Conservation (phyloP, 2,797 vertebrate genomes). For the Arctocebus calabarensis region DNA sequence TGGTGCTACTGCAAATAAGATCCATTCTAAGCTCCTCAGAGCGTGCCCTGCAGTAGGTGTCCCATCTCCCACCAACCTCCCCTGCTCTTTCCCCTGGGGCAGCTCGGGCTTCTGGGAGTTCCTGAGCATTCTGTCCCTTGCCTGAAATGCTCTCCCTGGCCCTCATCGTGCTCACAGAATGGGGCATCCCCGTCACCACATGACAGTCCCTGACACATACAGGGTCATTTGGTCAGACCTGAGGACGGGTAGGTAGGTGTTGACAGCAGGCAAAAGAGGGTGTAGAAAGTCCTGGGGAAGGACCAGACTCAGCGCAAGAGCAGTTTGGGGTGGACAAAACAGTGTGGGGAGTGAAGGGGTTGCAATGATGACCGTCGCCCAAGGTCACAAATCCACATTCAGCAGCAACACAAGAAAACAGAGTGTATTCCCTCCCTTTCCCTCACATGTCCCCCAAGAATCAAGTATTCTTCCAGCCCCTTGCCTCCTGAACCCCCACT, state of each 20-base stretch:
- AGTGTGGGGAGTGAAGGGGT: not conserved
- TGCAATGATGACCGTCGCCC: not conserved
- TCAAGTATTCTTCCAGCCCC: not conserved
- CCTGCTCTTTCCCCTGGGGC: not conserved
- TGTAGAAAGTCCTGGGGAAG: not conserved
- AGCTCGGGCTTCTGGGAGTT: not conserved
- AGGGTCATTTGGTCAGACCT: slow-evolving; percentile 64
- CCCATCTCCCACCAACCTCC: no score
- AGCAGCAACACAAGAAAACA: not conserved
- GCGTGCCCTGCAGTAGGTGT: rapidly evolving
- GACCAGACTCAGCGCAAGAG: not conserved
- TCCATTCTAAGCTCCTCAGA: not conserved
- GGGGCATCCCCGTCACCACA: not conserved
- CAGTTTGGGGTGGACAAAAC: not conserved
- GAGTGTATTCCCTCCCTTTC: not conserved
- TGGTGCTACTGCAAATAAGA: not conserved
- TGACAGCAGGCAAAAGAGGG: not conserved
- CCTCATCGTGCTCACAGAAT: not conserved
- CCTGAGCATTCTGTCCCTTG: not conserved
- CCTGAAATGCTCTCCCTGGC: not conserved
- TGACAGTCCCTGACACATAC: rapidly evolving
- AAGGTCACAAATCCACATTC: not conserved
- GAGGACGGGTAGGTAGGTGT: slow-evolving; percentile 51
- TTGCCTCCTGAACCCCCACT: not conserved
- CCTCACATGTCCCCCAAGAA: not conserved